phyloP scores from a whole-genome alignment of 1,140 invertebrate species.

The Andrena cerasifolii region DNA sequence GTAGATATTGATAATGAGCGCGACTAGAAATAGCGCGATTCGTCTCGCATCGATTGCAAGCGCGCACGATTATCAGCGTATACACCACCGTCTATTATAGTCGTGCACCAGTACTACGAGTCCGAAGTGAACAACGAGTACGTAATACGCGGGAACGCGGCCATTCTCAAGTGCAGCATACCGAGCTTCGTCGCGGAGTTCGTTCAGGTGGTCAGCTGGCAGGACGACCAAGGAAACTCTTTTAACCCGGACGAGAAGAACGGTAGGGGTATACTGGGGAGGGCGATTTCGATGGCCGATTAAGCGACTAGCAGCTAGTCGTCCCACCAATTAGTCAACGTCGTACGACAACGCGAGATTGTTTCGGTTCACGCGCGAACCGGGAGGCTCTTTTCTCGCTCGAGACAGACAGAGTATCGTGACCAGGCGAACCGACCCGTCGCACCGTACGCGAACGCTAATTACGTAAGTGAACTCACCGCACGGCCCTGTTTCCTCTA shows the following conservation, averaged over 20 bases:
- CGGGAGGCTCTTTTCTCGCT: background rate
- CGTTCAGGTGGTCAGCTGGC: slow-evolving; percentile 93
- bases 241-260: slow-evolving; percentile 82
- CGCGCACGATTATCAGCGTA: slow-evolving; percentile 32
- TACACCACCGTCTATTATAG: slow-evolving; percentile 83
- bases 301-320: slow-evolving; percentile 24
- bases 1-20: background rate
- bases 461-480: slow-evolving; percentile 5
- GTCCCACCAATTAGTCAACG: slow-evolving; percentile 52
- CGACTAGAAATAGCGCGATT: too few relatives aligned
- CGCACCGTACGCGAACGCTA: background rate
- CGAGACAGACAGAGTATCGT: background rate
- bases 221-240: slow-evolving; percentile 89
- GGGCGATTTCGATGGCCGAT: background rate
- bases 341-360: slow-evolving; percentile 27
- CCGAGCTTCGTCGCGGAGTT: slow-evolving; percentile 96
- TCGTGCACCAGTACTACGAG: slow-evolving; percentile 94
- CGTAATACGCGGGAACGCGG: slow-evolving; percentile 95
- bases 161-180: slow-evolving; percentile 96
- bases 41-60: background rate
- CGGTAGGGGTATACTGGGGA: slow-evolving; percentile 59
- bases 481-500: slow-evolving; percentile 77
- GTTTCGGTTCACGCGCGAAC: background rate
- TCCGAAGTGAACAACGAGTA: slow-evolving; percentile 97
- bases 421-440: background rate